Evolutionary conservation across 2,113 vertebrate genomes (phyloP).

Genomic region (Perca flavescens): DNA sequence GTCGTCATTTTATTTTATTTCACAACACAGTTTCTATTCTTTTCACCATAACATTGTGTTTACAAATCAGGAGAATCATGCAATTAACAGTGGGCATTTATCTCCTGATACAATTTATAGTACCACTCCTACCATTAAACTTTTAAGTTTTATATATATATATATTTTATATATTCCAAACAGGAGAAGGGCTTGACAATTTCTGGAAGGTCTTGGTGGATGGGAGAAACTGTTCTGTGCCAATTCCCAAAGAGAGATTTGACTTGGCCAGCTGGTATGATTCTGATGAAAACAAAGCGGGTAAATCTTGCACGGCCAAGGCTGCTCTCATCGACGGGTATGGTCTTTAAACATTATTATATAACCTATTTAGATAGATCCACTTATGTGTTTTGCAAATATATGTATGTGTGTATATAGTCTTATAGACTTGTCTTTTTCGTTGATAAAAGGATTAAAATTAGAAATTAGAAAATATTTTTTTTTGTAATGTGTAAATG

Average conservation of each 20-base stretch:
- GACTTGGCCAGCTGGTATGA: conserved; percentile 83
- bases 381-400: neutral
- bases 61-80: neutral
- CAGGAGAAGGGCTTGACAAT: conserved; percentile 87
- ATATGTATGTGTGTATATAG: neutral
- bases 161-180: too few species aligned
- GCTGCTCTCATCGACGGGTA: conserved; percentile 87
- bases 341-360: neutral
- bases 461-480: too few species aligned
- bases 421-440: neutral
- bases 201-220: conserved; percentile 89
- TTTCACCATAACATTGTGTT: neutral
- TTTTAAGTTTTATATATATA: neutral
- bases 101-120: neutral
- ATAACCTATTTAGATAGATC: neutral
- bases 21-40: neutral
- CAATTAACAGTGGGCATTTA: neutral
- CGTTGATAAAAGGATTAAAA: neutral
- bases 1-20: neutral
- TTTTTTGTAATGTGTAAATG: neutral
- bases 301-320: conserved; percentile 83
- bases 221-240: conserved; percentile 85
- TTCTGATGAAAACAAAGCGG: conserved; percentile 83
- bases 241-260: conserved; percentile 87
- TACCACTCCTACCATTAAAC: neutral